Conservation (phyloP, 1,140 invertebrate genomes). For the Diachasmimorpha longicaudata region DNA sequence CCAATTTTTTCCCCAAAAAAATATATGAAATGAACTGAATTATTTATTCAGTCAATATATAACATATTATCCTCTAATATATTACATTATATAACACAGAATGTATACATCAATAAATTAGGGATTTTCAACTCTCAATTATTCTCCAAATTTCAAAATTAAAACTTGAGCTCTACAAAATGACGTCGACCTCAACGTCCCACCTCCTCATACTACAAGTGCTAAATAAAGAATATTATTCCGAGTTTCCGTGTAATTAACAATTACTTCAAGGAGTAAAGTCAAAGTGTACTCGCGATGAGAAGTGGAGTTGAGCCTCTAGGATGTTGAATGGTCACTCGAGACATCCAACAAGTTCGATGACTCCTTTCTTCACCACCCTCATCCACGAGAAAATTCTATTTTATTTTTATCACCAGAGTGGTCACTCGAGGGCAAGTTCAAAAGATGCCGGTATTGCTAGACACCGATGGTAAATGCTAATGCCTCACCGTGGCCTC, state of each 20-base stretch:
- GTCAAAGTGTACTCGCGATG: background rate
- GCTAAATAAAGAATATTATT: background rate
- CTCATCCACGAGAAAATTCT: background rate
- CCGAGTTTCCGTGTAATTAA: background rate
- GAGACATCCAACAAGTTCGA: background rate
- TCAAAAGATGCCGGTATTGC: background rate
- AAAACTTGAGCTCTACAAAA: background rate
- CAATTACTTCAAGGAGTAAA: background rate
- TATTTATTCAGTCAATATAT: too few species aligned
- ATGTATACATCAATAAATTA: too few species aligned
- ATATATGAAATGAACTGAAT: too few species aligned
- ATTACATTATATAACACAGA: too few species aligned
- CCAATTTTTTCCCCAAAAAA: too few species aligned
- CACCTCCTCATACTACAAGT: background rate
- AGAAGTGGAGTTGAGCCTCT: background rate
- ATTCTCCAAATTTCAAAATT: too few species aligned
- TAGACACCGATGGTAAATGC: background rate
- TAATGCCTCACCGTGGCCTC: background rate
- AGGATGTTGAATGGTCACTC: background rate
- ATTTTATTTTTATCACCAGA: background rate
- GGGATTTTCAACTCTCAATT: too few species aligned
- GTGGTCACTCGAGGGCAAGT: background rate
- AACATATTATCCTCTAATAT: too few species aligned
- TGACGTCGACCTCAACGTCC: background rate
- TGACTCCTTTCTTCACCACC: background rate